A percentile compares a stretch with the other conserved stretches of the same genome.
Evolutionary conservation across 2,888 invertebrate genomes (phyloP).

Genomic region (Acrocyrtus sp.): DNA sequence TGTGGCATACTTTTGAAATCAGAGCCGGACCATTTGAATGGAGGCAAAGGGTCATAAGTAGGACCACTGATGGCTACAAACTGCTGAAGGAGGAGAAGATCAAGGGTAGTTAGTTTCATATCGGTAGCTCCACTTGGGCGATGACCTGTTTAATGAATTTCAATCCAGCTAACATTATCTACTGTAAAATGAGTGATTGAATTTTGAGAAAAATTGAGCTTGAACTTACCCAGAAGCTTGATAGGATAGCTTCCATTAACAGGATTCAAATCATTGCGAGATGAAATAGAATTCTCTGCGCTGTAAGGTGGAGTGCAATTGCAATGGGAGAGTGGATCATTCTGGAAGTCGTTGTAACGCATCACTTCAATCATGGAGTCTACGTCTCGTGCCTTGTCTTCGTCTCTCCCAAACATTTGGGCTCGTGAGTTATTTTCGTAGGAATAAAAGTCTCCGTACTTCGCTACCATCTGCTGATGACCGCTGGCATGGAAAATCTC

Average conservation of each 20-base stretch:
- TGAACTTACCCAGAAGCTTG: slow-evolving; percentile 68
- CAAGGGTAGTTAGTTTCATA: slow-evolving; percentile 67
- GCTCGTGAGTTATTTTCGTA: slow-evolving; percentile 75
- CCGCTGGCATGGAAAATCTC: slow-evolving; percentile 75
- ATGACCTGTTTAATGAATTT: slow-evolving; percentile 69
- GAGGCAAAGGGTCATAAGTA: slow-evolving; percentile 73
- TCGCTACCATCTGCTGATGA: slow-evolving; percentile 69
- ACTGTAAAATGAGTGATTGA: neutral
- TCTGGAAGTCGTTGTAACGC: slow-evolving; percentile 77
- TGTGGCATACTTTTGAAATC: slow-evolving; percentile 74
- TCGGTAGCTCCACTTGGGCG: slow-evolving; percentile 77
- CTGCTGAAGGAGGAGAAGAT: slow-evolving; percentile 60
- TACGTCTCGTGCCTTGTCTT: slow-evolving; percentile 71
- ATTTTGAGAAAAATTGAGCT: too few species aligned
- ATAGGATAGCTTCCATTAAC: slow-evolving; percentile 78
- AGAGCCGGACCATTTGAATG: slow-evolving; percentile 81
- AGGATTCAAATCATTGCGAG: slow-evolving; percentile 78
- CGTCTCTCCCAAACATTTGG: slow-evolving; percentile 73
- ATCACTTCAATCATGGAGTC: slow-evolving; percentile 72
- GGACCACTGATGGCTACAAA: slow-evolving; percentile 57
- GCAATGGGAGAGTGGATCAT: slow-evolving; percentile 76
- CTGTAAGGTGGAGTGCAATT: slow-evolving; percentile 77
- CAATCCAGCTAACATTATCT: neutral
- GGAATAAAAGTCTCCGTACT: slow-evolving; percentile 73
- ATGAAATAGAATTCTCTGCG: slow-evolving; percentile 78